phyloP scores from a whole-genome alignment of 2,797 vertebrate genomes.

The Glossophaga mutica region DNA sequence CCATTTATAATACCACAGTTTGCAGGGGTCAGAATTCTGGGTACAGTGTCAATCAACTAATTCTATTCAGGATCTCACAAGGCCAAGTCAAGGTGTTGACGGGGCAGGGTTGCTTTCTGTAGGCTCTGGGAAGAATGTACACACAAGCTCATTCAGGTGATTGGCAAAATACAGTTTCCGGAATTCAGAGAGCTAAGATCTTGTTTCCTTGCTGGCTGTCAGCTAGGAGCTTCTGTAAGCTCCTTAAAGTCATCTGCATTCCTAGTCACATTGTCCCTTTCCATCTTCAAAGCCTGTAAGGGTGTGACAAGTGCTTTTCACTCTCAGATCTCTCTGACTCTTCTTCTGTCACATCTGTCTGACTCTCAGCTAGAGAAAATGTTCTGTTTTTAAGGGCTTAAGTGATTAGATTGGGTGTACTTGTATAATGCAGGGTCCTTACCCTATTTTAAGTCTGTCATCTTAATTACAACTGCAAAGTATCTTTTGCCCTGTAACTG shows the following conservation, averaged over 20 bases:
- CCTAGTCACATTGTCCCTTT: not conserved
- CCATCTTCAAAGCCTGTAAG: not conserved
- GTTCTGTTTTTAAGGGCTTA: not conserved
- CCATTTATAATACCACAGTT: not conserved
- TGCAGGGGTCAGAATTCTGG: not conserved
- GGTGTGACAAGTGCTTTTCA: not conserved
- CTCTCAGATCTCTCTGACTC: not conserved
- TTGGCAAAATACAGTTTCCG: not conserved
- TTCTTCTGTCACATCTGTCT: not conserved
- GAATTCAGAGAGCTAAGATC: not conserved
- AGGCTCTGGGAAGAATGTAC: not conserved
- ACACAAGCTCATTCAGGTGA: not conserved
- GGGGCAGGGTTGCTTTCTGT: not conserved
- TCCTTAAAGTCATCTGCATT: not conserved
- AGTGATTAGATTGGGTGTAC: not conserved
- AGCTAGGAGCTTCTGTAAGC: not conserved
- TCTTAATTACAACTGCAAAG: not conserved
- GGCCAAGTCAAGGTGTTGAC: not conserved
- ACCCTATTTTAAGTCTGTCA: not conserved
- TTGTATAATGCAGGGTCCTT: not conserved
- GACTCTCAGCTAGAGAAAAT: not conserved
- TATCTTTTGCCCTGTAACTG: not conserved
- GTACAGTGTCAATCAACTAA: not conserved
- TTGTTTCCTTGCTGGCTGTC: not conserved
- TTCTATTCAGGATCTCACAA: not conserved